Evolutionary conservation across 2,797 vertebrate genomes (phyloP), one percentile per base, ranked within the genome.

Genomic region (Gymnoscopelus microlampas): DNA sequence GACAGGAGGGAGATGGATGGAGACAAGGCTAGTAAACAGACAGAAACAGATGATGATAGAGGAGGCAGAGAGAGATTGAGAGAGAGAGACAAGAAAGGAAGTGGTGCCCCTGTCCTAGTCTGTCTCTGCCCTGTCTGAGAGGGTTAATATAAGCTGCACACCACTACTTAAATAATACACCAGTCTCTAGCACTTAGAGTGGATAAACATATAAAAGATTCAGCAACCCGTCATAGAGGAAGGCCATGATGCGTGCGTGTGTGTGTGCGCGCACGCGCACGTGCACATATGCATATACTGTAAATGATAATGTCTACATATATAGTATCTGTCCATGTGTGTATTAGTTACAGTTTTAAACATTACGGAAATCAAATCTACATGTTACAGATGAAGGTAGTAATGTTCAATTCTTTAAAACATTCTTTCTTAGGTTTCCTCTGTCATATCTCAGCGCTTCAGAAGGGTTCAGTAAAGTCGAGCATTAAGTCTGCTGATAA

Each of bases 131-230:
- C 79, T 77, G 89, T 89, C 88, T 80, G 83, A 83, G 82, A 79
- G 87, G 91, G 89, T 93, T 91, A 92, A 92, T 89, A 79, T 80
- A 85, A 83, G 76, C 83, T 72, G 74, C 79, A 77, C 79, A 80
- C 76, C 72, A 82, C 79, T 82, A 71, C 82, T 87, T 93, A 71
- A 93, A 92, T 91, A 88, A 93, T 88, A 90, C 77, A 91, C 78
- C 79, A 87, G 83, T 62, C 78, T 68, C 78, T 68, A 66, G 66
- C 82, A 89, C 87, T 91, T 92, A 89, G 89, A 91, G 92, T 82
- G 85, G 88, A 93, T 91, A 94, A 93, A 92, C 91, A 91, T 73
- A 91, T 92, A 84, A 91, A 94, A 93, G 76, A 91, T 93, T 87
- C 69, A 93, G 83, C 85, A 87, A 57, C 65, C 83, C 83, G 87